phyloP scores from a whole-genome alignment of 2,797 vertebrate genomes.

The Poeciliopsis gracilis region DNA sequence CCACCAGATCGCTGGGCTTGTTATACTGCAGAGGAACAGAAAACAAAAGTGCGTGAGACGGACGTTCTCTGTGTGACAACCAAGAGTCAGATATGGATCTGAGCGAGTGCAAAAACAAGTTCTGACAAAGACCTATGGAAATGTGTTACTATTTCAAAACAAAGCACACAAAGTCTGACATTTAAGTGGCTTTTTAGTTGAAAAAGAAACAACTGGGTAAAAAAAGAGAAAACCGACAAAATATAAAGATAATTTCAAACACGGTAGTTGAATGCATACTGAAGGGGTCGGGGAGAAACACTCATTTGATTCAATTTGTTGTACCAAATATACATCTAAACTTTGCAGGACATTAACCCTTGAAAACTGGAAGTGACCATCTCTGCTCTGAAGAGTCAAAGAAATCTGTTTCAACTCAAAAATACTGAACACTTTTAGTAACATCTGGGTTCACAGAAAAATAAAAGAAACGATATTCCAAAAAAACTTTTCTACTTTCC shows the following conservation, averaged over 20 bases:
- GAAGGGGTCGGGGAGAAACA: no score
- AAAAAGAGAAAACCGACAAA: background rate
- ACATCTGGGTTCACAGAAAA: no score
- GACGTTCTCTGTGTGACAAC: background rate
- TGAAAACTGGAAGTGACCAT: no score
- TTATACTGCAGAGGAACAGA: conserved; percentile 77
- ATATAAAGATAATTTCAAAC: background rate
- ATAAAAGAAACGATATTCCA: background rate
- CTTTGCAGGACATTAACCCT: no score
- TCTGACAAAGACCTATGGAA: background rate
- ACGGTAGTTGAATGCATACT: background rate
- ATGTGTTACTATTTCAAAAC: background rate
- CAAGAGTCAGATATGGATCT: background rate
- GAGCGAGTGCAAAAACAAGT: background rate
- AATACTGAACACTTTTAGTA: background rate
- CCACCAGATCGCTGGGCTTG: conserved; percentile 93
- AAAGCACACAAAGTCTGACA: background rate
- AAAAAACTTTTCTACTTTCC: background rate
- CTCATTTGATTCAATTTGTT: no score
- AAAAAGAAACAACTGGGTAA: background rate
- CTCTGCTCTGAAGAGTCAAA: background rate
- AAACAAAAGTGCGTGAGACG: background rate
- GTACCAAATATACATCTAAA: no score
- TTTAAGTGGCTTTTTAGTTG: background rate
- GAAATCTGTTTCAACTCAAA: background rate